Base-by-base conservation (phyloP, 1,140 invertebrate genomes). In the Atta texana region DNA sequence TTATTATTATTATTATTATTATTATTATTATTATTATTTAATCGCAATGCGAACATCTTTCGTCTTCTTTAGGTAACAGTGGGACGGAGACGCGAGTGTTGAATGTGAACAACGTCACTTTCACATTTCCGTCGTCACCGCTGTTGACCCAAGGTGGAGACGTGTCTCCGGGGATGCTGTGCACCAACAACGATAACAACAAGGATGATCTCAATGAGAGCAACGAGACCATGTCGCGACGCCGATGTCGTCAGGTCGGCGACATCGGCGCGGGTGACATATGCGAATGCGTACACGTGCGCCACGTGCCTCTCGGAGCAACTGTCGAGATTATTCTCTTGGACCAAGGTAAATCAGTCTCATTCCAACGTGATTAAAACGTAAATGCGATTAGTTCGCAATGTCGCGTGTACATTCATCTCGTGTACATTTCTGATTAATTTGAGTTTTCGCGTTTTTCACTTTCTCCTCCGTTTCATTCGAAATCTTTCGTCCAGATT, bases 101-200 rank as follows among this genome's bases (percentile, higher is more conserved):
- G 80, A 95, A 94, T 82, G 95, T 97, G 2, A 96, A 97, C 91
- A 97, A 97, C 44, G 95, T 96, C 18, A 96, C 97, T 10, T 97
- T 97, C 92, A 96, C 96, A 71, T 97, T 96, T 89, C 97, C 97
- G 2, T 96, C 97, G 1, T 97, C 97, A 0, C 97, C 97, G 0
- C 90, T 97, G 31, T 93, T 97, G 71, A 97, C 97, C 2, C 97
- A 97, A 89, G 93, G 94, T 0, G 86, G 90, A 18, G 96, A 97
- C 85, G 95, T 97, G 2, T 92, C 96, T 2, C 88, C 95, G 2
- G 94, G 95, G 61, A 93, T 96, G 24, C 91, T 96, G 31, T 97
- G 97, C 87, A 94, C 93, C 69, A 89, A 21, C 16, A 72, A 89
- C 1, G 39, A 81, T 61, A 44, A 81, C 64, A 31, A 55, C 53